A percentile compares a stretch with the other conserved stretches of the same genome.
Evolutionary conservation across 2,888 invertebrate genomes (phyloP).

Genomic region (Andrena minutula): DNA sequence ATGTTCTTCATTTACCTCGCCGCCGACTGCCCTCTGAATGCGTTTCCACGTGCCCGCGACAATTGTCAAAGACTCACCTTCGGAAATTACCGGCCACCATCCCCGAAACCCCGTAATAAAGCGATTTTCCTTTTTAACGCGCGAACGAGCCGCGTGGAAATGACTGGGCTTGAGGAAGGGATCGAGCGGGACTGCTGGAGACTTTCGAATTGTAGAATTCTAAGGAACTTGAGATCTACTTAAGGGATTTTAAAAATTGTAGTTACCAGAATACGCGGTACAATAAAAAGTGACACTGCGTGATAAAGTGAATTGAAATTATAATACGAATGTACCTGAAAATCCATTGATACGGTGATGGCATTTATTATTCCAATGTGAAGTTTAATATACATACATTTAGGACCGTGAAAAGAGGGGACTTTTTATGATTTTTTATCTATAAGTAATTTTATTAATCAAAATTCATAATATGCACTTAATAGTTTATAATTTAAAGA

Average conservation of each 20-base stretch:
- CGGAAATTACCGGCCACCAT: conserved; percentile 52
- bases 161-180: not conserved
- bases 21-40: not conserved
- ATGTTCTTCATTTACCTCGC: conserved; percentile 55
- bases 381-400: no score
- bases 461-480: no score
- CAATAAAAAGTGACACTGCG: no score
- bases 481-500: no score
- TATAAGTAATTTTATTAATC: no score
- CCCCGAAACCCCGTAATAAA: conserved; percentile 4
- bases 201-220: not conserved
- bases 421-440: no score
- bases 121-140: conserved; percentile 30
- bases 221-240: not conserved
- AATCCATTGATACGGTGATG: no score
- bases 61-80: conserved; percentile 69
- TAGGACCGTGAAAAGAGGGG: no score
- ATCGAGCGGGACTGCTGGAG: not conserved
- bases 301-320: no score
- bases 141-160: not conserved
- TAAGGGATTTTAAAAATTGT: not conserved
- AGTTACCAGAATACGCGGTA: not conserved
- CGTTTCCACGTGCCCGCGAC: conserved; percentile 51
- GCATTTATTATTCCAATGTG: no score
- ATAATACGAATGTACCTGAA: no score